A percentile compares a stretch with the other conserved stretches of the same genome.
Conservation (phyloP, 1,140 invertebrate genomes). For the Glomeris maerens region DNA sequence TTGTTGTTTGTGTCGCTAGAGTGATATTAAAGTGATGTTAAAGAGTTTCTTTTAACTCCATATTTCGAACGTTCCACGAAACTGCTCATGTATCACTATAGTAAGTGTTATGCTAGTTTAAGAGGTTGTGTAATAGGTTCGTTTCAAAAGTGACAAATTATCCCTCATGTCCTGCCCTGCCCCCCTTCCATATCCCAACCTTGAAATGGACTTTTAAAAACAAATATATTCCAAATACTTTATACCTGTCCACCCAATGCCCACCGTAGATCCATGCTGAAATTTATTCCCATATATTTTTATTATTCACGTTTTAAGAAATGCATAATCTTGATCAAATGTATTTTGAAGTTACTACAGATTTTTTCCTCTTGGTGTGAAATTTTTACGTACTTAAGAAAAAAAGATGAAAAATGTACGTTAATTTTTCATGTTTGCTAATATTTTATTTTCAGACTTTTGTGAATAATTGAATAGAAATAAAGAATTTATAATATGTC, state of each 20-base stretch:
- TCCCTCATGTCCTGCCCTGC: not conserved
- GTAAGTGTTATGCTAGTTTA: slow-evolving; percentile 8
- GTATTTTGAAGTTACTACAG: slow-evolving; percentile 27
- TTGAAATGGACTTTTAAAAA: too few species aligned
- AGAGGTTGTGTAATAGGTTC: slow-evolving; percentile 12
- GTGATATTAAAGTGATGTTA: too few species aligned
- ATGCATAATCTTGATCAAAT: slow-evolving; percentile 29
- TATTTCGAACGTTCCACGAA: too few species aligned
- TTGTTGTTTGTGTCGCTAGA: too few species aligned
- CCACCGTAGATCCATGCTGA: slow-evolving; percentile 28
- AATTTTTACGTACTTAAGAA: slow-evolving; percentile 24
- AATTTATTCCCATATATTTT: slow-evolving; percentile 32
- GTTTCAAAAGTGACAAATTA: slow-evolving; percentile 5
- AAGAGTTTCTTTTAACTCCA: too few species aligned
- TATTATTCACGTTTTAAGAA: slow-evolving; percentile 31
- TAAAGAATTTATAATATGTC: too few species aligned
- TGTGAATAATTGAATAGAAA: slow-evolving; percentile 30
- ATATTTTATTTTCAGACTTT: slow-evolving; percentile 31
- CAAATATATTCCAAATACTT: too few species aligned
- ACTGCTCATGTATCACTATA: slow-evolving; percentile 14
- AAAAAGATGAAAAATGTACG: slow-evolving; percentile 21
- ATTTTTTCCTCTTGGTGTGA: slow-evolving; percentile 27
- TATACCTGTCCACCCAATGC: slow-evolving; percentile 14
- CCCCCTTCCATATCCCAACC: slow-evolving; percentile 10
- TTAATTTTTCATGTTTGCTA: slow-evolving; percentile 31